Evolutionary conservation across 2,113 vertebrate genomes (phyloP).

Genomic region (Talpa occidentalis): DNA sequence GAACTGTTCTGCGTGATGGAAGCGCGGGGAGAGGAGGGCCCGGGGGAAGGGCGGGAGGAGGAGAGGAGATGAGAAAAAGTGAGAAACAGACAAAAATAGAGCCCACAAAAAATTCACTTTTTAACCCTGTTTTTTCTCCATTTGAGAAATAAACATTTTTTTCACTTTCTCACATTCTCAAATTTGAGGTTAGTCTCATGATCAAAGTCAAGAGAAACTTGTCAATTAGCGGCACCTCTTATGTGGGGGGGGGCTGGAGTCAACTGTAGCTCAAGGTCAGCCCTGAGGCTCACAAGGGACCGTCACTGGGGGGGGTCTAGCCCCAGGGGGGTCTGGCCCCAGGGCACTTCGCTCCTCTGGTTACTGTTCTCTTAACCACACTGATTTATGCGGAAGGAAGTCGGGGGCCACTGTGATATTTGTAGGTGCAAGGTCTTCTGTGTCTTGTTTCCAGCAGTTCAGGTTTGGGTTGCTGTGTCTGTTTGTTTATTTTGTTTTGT

Average conservation of each 20-base stretch:
- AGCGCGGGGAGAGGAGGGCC: neutral
- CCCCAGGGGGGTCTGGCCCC: rapidly evolving
- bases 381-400: neutral
- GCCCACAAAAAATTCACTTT: neutral
- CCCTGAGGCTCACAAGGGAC: neutral
- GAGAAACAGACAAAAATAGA: neutral
- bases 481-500: neutral
- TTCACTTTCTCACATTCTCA: neutral
- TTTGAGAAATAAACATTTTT: neutral
- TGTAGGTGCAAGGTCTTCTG: neutral
- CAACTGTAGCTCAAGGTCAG: neutral
- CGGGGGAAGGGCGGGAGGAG: neutral
- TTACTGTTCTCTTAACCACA: neutral
- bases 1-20: neutral
- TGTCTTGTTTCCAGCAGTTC: neutral
- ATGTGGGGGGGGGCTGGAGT: neutral
- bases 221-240: rapidly evolving
- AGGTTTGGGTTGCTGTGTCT: neutral
- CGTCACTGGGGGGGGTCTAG: rapidly evolving
- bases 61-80: neutral
- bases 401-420: neutral
- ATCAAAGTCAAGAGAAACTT: neutral
- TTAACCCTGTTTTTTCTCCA: neutral
- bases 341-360: neutral
- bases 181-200: neutral